Evolutionary conservation across 2,797 vertebrate genomes (phyloP).

Genomic region (Hypotaenidia okinawae): DNA sequence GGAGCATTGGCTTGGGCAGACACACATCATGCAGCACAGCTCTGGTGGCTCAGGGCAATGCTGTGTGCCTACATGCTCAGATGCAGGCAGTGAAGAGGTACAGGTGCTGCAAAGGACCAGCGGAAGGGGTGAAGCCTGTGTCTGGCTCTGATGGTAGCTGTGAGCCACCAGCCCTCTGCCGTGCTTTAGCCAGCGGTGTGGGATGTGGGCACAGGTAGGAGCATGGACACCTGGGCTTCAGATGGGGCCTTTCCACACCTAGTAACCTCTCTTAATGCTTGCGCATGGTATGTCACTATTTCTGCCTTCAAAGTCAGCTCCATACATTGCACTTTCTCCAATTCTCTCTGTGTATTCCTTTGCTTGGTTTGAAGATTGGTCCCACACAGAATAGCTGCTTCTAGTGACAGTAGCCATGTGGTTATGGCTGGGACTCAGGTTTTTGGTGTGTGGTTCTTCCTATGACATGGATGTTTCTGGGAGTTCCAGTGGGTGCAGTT

Average conservation of each 20-base stretch:
- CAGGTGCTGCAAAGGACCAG: neutral
- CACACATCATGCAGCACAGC: fast-evolving
- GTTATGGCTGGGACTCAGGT: neutral
- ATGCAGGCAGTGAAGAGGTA: neutral
- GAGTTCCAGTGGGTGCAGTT: neutral
- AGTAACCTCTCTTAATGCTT: neutral
- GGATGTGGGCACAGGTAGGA: fast-evolving
- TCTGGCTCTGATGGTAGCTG: neutral
- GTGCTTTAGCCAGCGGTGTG: fast-evolving
- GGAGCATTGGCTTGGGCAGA: neutral
- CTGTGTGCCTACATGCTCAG: fast-evolving
- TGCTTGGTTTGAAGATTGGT: neutral
- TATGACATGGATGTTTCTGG: neutral
- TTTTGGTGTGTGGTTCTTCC: neutral
- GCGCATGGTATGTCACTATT: neutral
- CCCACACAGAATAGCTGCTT: neutral
- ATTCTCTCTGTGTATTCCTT: neutral
- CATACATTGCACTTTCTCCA: neutral
- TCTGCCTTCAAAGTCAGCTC: neutral
- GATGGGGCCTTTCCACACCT: neutral
- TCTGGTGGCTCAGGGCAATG: neutral
- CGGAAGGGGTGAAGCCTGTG: neutral
- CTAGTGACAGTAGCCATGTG: neutral
- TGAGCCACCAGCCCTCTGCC: fast-evolving
- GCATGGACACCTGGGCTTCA: neutral